These are phyloP conservation scores for Xanthorhoe designata DNA, from an alignment of 2,888 invertebrate species.

Conservation along the genomic window DNA sequence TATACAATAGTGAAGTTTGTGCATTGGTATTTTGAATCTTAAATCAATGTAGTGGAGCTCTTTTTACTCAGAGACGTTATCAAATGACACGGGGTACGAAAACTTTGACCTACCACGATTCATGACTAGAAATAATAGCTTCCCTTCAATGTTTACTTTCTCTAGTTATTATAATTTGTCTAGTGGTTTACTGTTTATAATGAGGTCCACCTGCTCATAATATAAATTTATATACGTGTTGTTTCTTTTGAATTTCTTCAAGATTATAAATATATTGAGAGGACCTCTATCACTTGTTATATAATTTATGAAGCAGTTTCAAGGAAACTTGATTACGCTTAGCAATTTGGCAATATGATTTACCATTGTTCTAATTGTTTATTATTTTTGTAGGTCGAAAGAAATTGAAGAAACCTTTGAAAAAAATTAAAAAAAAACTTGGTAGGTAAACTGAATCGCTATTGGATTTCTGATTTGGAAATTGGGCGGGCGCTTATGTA, in stretches of 20 bases:
- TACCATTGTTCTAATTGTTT: constrained; percentile 24
- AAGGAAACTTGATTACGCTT: not conserved
- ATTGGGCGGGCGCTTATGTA: constrained; percentile 24
- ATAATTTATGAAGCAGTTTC: too few relatives aligned
- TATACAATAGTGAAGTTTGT: not conserved
- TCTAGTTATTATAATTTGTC: constrained; percentile 17
- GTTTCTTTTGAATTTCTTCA: not conserved
- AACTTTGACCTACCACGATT: constrained; percentile 24
- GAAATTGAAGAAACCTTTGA: constrained; percentile 34
- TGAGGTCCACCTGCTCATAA: not conserved
- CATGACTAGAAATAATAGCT: constrained; percentile 17
- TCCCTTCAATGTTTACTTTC: constrained; percentile 23
- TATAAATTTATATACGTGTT: not conserved
- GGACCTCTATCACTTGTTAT: too few relatives aligned
- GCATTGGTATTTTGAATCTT: not conserved
- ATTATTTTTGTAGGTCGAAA: constrained; percentile 37
- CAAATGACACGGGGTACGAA: constrained; percentile 7
- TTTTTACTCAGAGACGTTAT: constrained; percentile 4
- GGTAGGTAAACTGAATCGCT: constrained; percentile 29
- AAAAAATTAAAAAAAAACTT: constrained; percentile 36
- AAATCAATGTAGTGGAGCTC: not conserved
- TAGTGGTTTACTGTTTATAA: constrained; percentile 14
- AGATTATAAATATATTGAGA: too few relatives aligned
- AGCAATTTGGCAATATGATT: constrained; percentile 1
- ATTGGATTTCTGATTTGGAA: constrained; percentile 16